These are phyloP conservation scores for Acyrthosiphon pisum DNA, from an alignment of 1,140 invertebrate species.

Conservation along the genomic window DNA sequence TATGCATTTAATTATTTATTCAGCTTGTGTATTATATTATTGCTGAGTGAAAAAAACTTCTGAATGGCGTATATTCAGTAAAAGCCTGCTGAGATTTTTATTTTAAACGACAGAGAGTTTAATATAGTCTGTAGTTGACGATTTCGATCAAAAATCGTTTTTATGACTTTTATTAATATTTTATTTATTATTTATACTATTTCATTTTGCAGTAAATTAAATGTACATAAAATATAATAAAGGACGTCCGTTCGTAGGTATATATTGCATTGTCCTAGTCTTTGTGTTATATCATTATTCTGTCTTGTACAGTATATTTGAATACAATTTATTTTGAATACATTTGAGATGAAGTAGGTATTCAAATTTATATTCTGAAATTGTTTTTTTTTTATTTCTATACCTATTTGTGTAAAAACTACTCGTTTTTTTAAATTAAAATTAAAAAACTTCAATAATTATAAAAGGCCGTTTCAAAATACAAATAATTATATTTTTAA, in stretches of 20 bases:
- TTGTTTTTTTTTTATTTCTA: background rate
- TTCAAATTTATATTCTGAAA: background rate
- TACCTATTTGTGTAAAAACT: background rate
- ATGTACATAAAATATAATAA: background rate
- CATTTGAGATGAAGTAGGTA: background rate
- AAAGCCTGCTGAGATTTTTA: background rate
- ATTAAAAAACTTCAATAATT: background rate
- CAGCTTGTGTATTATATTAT: background rate
- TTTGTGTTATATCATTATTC: background rate
- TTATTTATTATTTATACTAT: background rate
- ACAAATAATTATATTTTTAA: background rate
- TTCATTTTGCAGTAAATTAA: background rate
- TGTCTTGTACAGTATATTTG: background rate
- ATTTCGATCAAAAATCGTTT: conserved; percentile 7
- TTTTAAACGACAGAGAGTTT: background rate
- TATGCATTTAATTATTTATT: background rate
- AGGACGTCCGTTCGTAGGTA: background rate
- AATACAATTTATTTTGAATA: background rate
- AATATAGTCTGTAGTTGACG: background rate
- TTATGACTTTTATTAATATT: background rate
- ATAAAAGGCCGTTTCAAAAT: background rate
- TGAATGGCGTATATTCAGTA: background rate
- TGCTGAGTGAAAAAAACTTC: background rate
- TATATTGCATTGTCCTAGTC: background rate
- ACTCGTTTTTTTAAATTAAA: background rate